Base-by-base conservation (phyloP, 2,113 vertebrate genomes). In the Arenaria interpres region DNA sequence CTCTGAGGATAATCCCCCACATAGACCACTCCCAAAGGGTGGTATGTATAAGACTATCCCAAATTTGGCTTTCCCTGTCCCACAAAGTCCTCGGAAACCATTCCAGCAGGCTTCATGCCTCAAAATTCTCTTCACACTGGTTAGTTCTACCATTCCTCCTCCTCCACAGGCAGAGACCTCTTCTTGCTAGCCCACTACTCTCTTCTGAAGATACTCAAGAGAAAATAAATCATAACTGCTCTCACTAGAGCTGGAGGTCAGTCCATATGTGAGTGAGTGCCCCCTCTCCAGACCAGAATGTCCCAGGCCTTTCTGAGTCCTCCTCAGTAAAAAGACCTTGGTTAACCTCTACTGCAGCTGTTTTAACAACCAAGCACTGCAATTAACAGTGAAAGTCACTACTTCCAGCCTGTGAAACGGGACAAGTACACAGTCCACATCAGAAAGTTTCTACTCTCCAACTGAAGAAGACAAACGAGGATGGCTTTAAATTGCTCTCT, bases 241-340 rank as follows among this genome's bases (percentile, higher is more conserved):
- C 35, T 37, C 25, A 50, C 14, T 59, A 64, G 33, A 35, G 27
- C 17, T 73, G 21, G 23, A 68, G 13, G 12, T 75, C 35, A 82
- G 51, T 18, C n/a, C 15, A 1, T 12, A 28, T 14, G 4, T 14
- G 4, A 41, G 14, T 2, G 4, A 89, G 27, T 17, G 21, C 2
- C 28, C 21, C 8, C 8, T 45, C 21, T 84, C 35, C 48, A 75
- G 46, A 75, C 7, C 19, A 85, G 48, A 83, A 88, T 22, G 8
- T 48, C 23, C 14, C 45, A 14, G 6, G 24, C 27, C 6, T 64
- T 91, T 79, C 35, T 11, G 7, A 30, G 28, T 11, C n/a, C 72
- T 30, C 24, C 7, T 82, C 39, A 59, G 11, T 33, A 59, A 51
- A 84, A 89, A 72, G 35, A 25, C 23, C 35, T n/a, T 10, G 9